Percentiles rank a stretch among this genome's conserved stretches.
These are phyloP conservation scores for Ctenoplectra terminalis DNA, from an alignment of 1,140 invertebrate species.

Conservation along the genomic window DNA sequence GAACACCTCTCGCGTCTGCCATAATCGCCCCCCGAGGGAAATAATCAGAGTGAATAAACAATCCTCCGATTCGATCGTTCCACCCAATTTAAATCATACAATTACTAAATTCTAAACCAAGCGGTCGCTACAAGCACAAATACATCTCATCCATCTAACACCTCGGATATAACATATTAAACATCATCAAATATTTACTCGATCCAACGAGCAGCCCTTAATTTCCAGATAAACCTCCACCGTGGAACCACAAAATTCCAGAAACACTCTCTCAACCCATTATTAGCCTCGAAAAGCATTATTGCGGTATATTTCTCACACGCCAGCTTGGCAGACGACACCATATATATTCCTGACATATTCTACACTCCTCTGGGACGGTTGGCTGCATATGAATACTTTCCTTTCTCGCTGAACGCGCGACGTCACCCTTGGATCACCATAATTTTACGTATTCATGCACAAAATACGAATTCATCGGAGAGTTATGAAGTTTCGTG, in stretches of 20 bases:
- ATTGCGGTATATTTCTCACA: neutral
- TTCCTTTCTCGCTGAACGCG: neutral
- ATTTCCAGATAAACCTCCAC: neutral
- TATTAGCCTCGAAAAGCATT: neutral
- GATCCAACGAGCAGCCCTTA: neutral
- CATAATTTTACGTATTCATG: neutral
- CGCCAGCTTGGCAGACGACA: neutral
- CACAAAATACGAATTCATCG: neutral
- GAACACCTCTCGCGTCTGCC: neutral
- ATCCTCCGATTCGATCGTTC: neutral
- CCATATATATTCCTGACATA: conserved; percentile 7
- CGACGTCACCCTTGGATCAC: neutral
- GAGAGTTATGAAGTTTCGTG: conserved; percentile 5
- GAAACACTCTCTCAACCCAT: neutral
- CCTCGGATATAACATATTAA: too few relatives aligned
- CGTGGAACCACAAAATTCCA: neutral
- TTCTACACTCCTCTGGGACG: neutral
- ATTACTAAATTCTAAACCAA: neutral
- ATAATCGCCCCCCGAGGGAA: neutral
- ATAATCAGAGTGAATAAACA: conserved; percentile 4
- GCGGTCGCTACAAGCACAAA: too few relatives aligned
- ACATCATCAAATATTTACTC: too few relatives aligned
- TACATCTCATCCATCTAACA: too few relatives aligned
- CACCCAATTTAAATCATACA: neutral
- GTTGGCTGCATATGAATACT: neutral